phyloP scores from a whole-genome alignment of 2,888 invertebrate species.

The Phorcus lineatus region DNA sequence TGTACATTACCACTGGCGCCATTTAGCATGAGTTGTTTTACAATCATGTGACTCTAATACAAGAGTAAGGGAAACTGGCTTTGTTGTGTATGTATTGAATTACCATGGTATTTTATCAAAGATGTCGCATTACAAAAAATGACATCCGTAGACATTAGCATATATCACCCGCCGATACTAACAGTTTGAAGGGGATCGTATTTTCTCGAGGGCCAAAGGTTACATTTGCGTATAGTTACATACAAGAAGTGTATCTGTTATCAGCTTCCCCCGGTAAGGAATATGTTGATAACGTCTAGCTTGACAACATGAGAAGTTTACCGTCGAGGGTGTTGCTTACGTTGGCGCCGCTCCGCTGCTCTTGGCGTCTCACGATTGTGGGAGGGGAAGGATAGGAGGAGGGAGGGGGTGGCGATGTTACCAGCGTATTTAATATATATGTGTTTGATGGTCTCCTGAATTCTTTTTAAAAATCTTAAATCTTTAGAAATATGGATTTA shows the following conservation, averaged over 20 bases:
- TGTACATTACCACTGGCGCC: background rate
- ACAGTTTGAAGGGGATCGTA: slow-evolving; percentile 9
- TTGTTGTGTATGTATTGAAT: slow-evolving; percentile 15
- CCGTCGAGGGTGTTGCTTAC: too few relatives aligned
- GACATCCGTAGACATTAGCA: background rate
- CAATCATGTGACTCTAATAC: background rate
- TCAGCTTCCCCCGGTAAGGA: background rate
- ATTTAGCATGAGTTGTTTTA: too few relatives aligned
- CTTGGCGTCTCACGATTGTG: too few relatives aligned
- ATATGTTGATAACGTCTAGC: slow-evolving; percentile 6
- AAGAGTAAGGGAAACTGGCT: background rate
- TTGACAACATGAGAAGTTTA: too few relatives aligned
- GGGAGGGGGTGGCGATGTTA: too few relatives aligned
- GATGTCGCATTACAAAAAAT: background rate
- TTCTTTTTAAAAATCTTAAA: too few relatives aligned
- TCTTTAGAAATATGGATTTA: too few relatives aligned
- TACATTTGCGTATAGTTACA: background rate
- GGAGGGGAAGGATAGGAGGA: too few relatives aligned
- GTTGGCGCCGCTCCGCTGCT: too few relatives aligned
- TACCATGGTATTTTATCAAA: background rate
- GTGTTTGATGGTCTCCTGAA: too few relatives aligned
- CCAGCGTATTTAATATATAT: too few relatives aligned
- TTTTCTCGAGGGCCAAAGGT: background rate
- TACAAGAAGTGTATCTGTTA: background rate
- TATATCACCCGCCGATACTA: slow-evolving; percentile 6